Base-by-base conservation (phyloP, 2,113 vertebrate species). In the Cyanoramphus novaezelandiae region DNA sequence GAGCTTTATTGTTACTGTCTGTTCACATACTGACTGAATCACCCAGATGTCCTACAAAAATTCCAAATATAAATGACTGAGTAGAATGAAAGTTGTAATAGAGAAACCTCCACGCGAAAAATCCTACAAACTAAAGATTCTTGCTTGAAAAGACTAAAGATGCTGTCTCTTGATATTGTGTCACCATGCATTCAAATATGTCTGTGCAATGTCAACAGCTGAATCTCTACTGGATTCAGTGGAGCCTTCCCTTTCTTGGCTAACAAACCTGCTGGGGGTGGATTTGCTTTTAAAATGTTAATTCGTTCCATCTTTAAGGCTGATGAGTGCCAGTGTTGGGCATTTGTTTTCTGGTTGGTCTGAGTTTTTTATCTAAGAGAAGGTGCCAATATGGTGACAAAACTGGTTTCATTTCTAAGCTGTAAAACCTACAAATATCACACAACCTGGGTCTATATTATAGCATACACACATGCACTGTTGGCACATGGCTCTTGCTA, bases 301-400 rank as follows among this genome's bases (percentile, higher is more conserved):
- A 92, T 91, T 89, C 60, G 64, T 91, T 94, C 44, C 8, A 63
- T 72, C 77, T 88, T 82, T 47, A 91, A 89, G 77, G 57, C 65
- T 64, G 17, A 82, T 78, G 81, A 77, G 18, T 77, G 46, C 28
- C 29, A 76, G 11, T 43, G 41, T 24, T 67, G 49, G 23, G 49
- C 28, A 81, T 88, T 88, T 93, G 39, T 71, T 84, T 89, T 46
- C 11, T 11, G n/a, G 19, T 8, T 88, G 52, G 35, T 47, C 60
- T 64, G 60, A 94, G 67, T 60, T 78, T 41, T 53, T 83, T 50
- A 49, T 50, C 39, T 55, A 78, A 46, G 37, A 86, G 53, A 77
- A 88, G 21, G 60, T 50, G 35, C 60, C 82, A 86, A 33, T 74
- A 80, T 24, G n/a, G 62, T 74, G 19, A 65, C 75, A 88, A 88